A percentile compares a stretch with the other conserved stretches of the same genome.
Evolutionary conservation across 2,888 invertebrate genomes (phyloP).

Genomic region (Ophion ventricosus): DNA sequence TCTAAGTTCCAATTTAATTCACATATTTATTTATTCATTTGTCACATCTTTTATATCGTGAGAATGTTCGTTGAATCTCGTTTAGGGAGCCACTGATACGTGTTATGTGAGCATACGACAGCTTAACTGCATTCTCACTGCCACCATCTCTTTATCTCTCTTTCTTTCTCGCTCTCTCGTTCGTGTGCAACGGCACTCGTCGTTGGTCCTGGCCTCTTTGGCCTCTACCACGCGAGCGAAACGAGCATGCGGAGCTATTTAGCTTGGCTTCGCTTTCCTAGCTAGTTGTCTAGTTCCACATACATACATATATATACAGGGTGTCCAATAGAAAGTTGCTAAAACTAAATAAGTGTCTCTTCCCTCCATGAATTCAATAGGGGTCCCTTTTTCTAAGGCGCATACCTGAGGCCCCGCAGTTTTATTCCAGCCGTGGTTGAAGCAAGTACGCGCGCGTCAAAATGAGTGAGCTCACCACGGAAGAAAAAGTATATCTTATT

Average conservation of each 20-base stretch:
- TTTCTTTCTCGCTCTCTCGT: not conserved
- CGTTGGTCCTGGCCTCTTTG: slow-evolving; percentile 62
- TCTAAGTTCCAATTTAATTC: not conserved
- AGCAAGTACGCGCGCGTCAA: too few species aligned
- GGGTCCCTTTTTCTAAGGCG: too few species aligned
- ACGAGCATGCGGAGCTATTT: slow-evolving; percentile 62
- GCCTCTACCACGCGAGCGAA: slow-evolving; percentile 57
- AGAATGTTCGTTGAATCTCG: slow-evolving; percentile 3
- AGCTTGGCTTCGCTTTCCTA: slow-evolving; percentile 34
- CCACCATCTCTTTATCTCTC: not conserved
- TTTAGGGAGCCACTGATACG: slow-evolving; percentile 17
- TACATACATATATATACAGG: not conserved
- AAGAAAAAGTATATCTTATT: too few species aligned
- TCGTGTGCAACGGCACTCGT: slow-evolving; percentile 54
- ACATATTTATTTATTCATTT: not conserved
- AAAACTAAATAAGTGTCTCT: too few species aligned
- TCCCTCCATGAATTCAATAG: too few species aligned
- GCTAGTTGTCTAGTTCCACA: slow-evolving; percentile 25
- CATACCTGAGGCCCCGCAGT: too few species aligned
- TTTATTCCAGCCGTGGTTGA: too few species aligned
- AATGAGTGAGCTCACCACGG: too few species aligned
- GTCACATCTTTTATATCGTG: not conserved
- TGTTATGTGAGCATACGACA: slow-evolving; percentile 31
- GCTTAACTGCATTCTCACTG: slow-evolving; percentile 51
- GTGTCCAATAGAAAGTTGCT: too few species aligned